Conservation (phyloP, 2,797 vertebrate genomes). For the Diplodus puntazzo region DNA sequence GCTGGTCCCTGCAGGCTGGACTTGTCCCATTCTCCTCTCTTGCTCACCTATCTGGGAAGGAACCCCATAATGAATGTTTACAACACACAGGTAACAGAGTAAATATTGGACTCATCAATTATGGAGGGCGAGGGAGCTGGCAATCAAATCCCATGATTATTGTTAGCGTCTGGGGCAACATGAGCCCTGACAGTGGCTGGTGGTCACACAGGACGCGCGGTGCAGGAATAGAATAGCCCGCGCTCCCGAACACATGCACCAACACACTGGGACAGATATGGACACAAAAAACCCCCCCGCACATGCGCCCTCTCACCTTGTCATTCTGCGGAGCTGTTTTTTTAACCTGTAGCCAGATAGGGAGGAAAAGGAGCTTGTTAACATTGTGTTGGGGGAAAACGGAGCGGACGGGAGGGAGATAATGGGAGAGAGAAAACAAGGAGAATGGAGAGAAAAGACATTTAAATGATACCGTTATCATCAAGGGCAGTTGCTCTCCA, state of each 20-base stretch:
- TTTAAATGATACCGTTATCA: conserved; percentile 81
- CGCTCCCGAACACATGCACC: background rate
- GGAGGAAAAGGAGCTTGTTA: conserved; percentile 75
- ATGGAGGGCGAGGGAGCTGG: conserved; percentile 89
- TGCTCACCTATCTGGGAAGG: conserved; percentile 89
- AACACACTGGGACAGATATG: conserved; percentile 21
- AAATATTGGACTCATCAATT: conserved; percentile 97
- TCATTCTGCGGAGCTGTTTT: conserved; percentile 64
- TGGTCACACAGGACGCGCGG: conserved; percentile 63
- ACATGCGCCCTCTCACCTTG: conserved; percentile 61
- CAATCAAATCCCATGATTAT: conserved; percentile 92
- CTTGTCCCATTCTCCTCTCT: conserved; percentile 78
- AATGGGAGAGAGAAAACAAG: conserved; percentile 65
- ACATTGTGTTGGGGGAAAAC: conserved; percentile 71
- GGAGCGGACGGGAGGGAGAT: conserved; percentile 58
- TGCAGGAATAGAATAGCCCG: conserved; percentile 8
- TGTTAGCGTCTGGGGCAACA: conserved; percentile 86
- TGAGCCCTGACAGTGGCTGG: conserved; percentile 75
- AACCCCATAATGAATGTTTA: conserved; percentile 94
- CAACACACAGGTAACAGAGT: conserved; percentile 92
- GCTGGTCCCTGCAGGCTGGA: conserved; percentile 89
- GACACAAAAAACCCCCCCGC: conserved; percentile 10
- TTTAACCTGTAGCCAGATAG: conserved; percentile 70
- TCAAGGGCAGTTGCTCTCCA: conserved; percentile 62
- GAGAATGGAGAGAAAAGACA: conserved; percentile 62